phyloP scores from a whole-genome alignment of 2,113 vertebrate species.

The Cheirogaleus medius region DNA sequence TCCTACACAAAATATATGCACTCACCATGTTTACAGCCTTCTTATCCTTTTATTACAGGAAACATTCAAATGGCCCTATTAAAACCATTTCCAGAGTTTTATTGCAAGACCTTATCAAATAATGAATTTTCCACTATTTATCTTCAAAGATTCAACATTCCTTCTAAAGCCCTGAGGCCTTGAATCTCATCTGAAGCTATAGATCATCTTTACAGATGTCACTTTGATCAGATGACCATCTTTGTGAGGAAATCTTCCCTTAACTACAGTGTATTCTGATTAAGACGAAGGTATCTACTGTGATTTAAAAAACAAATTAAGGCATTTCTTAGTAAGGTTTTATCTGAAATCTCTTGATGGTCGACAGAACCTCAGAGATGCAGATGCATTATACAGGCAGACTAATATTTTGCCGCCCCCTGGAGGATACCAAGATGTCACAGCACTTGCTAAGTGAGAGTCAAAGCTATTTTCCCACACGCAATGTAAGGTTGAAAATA shows the following conservation, averaged over 20 bases:
- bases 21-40: neutral
- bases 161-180: neutral
- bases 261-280: neutral
- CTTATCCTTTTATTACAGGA: neutral
- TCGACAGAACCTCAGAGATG: neutral
- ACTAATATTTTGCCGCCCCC: constrained; percentile 44
- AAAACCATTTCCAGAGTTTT: neutral
- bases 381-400: neutral
- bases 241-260: neutral
- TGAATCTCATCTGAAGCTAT: neutral
- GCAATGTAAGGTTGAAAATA: neutral
- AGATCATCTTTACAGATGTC: neutral
- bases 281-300: neutral
- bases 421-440: neutral
- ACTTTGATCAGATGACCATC: neutral
- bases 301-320: neutral
- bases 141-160: neutral
- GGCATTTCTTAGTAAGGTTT: neutral
- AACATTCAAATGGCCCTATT: neutral
- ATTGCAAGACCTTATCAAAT: neutral
- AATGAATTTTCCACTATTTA: neutral
- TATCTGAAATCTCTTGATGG: neutral
- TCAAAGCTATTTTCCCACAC: neutral
- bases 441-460: neutral
- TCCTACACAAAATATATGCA: neutral